phyloP scores from a whole-genome alignment of 1,140 invertebrate species.

The Campoletis sonorensis region DNA sequence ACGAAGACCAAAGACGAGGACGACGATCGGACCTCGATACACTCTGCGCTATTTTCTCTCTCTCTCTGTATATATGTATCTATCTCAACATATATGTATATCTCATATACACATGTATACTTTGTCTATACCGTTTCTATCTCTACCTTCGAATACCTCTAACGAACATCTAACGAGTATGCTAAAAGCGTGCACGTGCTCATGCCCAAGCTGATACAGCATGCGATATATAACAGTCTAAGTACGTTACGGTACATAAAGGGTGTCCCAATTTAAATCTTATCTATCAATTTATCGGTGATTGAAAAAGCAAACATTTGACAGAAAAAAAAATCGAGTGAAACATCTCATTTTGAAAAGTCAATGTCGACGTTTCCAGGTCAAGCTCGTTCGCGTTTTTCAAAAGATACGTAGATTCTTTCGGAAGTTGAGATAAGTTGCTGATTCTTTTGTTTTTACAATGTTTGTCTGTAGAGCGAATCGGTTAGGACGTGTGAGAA shows the following conservation, averaged over 20 bases:
- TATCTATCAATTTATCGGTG: background rate
- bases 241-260: background rate
- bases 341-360: background rate
- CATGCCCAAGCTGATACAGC: conserved; percentile 60
- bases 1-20: conserved; percentile 32
- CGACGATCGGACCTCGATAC: conserved; percentile 38
- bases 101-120: conserved; percentile 49
- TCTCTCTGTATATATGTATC: conserved; percentile 41
- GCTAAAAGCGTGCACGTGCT: conserved; percentile 64
- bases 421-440: too few relatives aligned
- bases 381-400: too few relatives aligned
- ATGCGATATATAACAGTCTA: conserved; percentile 51
- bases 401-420: too few relatives aligned
- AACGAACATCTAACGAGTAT: conserved; percentile 63
- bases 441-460: too few relatives aligned
- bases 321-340: background rate
- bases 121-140: conserved; percentile 43
- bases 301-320: background rate
- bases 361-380: background rate
- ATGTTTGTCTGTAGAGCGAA: too few relatives aligned
- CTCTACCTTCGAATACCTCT: conserved; percentile 48
- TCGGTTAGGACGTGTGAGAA: too few relatives aligned
- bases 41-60: conserved; percentile 36
- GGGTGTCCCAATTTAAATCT: conserved; percentile 9
- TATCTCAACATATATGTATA: conserved; percentile 37